Base-by-base conservation (phyloP, 64 coral and sea anemone genomes). In the Stichodactyla helianthus region DNA sequence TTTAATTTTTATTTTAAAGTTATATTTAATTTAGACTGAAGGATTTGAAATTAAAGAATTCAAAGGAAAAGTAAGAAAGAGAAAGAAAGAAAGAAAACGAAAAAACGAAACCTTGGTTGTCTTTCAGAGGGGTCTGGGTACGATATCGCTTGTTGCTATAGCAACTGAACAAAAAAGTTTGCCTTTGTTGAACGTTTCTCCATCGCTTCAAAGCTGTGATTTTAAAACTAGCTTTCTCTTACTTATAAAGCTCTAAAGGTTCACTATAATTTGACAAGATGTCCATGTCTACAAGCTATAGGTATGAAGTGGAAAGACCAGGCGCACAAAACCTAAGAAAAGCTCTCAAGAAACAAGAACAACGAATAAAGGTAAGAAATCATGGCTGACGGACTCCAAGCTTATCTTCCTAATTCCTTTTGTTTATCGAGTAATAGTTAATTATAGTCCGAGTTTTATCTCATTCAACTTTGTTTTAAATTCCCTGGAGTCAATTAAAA, bases 241-340 rank as follows among this genome's bases (percentile, higher is more conserved):
- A 13, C 8, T 58, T 58, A 31, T 19, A 74, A 74, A 74, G n/a
- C 25, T 5, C 22, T 13, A 28, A 31, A 74, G 23, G 12, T 12
- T 11, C 8, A 74, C 25, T 74, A 23, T 31, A 28, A 0, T 12
- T 74, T 74, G 25, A n/a, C 68, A 95, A 88, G 78, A 95, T 95
- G 93, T 95, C 93, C 70, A 95, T 95, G 93, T 82, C 89, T 84
- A 95, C 93, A 18, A 95, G 91, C 64, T 95, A 95, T 22, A 91
- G 93, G 76, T 95, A 91, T 35, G 93, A 95, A 88, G 62, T 95
- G 15, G 93, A 95, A 17, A 81, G 93, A 6, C 93, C 93, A 61
- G 89, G 86, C 79, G 86, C 89, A 6, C 91, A 95, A 84, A 95
- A 91, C 71, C 63, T 95, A 8, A 74, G 89, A 28, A 95, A 95